Percentiles rank a stretch among this genome's conserved stretches.
phyloP scores from a whole-genome alignment of 1,140 invertebrate species.

The Macrobrachium nipponense region DNA sequence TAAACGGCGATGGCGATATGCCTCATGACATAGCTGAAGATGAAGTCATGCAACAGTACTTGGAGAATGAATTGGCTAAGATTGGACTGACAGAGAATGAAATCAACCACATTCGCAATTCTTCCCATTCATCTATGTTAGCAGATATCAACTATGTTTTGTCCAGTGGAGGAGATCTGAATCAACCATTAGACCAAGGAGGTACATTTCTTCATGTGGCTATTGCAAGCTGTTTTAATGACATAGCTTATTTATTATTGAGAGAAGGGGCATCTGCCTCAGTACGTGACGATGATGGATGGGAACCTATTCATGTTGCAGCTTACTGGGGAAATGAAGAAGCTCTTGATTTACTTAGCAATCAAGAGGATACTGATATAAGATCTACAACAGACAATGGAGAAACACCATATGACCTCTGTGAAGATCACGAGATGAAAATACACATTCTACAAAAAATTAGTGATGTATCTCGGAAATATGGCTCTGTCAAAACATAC shows the following conservation, averaged over 20 bases:
- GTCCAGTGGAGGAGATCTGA: slow-evolving; percentile 23
- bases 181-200: slow-evolving; percentile 48
- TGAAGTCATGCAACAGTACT: slow-evolving; percentile 75
- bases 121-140: slow-evolving; percentile 29
- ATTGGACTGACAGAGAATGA: slow-evolving; percentile 44
- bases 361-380: slow-evolving; percentile 25
- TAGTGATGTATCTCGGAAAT: background rate
- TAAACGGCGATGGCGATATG: slow-evolving; percentile 93
- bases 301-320: slow-evolving; percentile 62
- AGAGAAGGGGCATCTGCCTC: slow-evolving; percentile 50
- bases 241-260: slow-evolving; percentile 56
- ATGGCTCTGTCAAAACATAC: background rate
- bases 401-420: slow-evolving; percentile 55
- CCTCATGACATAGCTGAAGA: slow-evolving; percentile 98
- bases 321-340: slow-evolving; percentile 60
- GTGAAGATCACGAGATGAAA: slow-evolving; percentile 46
- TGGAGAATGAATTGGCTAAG: slow-evolving; percentile 58
- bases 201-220: slow-evolving; percentile 62
- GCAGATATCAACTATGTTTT: slow-evolving; percentile 45
- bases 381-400: slow-evolving; percentile 39
- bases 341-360: slow-evolving; percentile 44
- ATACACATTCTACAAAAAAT: slow-evolving; percentile 34
- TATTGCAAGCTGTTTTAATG: slow-evolving; percentile 56
- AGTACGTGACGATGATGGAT: slow-evolving; percentile 54
- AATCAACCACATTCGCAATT: slow-evolving; percentile 31